Evolutionary conservation across 2,797 vertebrate genomes (phyloP).

Genomic region (Paramormyrops hopkinsi): DNA sequence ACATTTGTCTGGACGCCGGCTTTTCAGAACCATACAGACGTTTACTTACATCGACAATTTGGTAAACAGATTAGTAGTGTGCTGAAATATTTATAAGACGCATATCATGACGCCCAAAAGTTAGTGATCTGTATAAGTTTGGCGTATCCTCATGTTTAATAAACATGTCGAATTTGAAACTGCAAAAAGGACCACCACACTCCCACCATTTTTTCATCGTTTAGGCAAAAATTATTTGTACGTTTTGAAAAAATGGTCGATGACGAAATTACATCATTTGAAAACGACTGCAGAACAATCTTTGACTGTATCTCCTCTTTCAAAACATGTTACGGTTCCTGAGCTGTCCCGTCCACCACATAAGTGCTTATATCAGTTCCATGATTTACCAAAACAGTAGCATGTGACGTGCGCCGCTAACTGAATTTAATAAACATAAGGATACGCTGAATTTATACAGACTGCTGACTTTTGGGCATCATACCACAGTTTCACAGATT

Average conservation of each 20-base stretch:
- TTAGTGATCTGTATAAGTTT: not conserved
- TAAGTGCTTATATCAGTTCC: too few relatives aligned
- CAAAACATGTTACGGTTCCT: not conserved
- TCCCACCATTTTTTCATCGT: not conserved
- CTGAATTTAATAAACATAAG: not conserved
- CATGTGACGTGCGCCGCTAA: not conserved
- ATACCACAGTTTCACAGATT: not conserved
- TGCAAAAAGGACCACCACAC: not conserved
- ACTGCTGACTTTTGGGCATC: not conserved
- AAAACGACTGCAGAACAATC: not conserved
- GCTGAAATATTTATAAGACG: not conserved
- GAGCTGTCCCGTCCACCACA: not conserved
- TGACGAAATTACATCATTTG: not conserved
- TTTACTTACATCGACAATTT: not conserved
- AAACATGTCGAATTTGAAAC: not conserved
- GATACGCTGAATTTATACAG: not conserved
- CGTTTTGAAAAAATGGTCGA: not conserved
- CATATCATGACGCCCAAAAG: not conserved
- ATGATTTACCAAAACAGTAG: not conserved
- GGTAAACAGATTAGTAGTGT: not conserved
- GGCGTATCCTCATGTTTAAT: not conserved
- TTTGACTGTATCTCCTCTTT: not conserved
- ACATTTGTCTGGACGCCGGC: not conserved
- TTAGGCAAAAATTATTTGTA: not conserved
- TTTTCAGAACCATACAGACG: not conserved